These are phyloP conservation scores for Pomatorhinus ruficollis DNA, from an alignment of 2,113 vertebrate species.

Conservation along the genomic window DNA sequence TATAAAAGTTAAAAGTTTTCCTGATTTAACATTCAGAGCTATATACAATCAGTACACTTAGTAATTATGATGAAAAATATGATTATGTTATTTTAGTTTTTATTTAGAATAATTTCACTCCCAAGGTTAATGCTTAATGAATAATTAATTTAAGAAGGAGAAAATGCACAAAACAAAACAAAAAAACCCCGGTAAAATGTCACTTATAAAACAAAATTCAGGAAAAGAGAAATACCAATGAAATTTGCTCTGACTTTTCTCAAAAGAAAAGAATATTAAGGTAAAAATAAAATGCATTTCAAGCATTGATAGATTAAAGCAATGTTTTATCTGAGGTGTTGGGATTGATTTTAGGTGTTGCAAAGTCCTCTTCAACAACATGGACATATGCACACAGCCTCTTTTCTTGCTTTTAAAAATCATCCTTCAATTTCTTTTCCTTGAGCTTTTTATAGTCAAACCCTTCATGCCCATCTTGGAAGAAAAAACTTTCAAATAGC, in stretches of 20 bases:
- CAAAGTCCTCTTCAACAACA: not conserved
- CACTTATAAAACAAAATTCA: not conserved
- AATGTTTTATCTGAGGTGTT: not conserved
- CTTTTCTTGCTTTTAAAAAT: not conserved
- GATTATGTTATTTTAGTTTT: constrained; percentile 24
- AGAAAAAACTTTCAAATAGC: not conserved
- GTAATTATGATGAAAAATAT: constrained; percentile 57
- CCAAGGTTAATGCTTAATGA: constrained; percentile 30
- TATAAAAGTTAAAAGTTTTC: not conserved
- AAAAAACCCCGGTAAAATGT: not conserved
- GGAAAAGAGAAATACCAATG: not conserved
- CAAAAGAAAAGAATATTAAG: not conserved
- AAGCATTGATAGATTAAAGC: not conserved
- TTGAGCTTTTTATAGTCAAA: not conserved
- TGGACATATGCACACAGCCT: not conserved
- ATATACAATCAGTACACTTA: constrained; percentile 14
- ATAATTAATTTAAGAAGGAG: constrained; percentile 28
- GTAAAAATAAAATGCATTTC: not conserved
- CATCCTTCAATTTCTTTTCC: not conserved
- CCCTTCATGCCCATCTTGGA: not conserved
- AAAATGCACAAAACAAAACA: not conserved
- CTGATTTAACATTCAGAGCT: constrained; percentile 27
- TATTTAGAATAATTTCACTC: constrained; percentile 29
- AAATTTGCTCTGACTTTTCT: not conserved
- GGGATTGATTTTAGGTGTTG: not conserved